These are phyloP conservation scores for Abrostola tripartita DNA, from an alignment of 2,888 invertebrate species.

Conservation along the genomic window DNA sequence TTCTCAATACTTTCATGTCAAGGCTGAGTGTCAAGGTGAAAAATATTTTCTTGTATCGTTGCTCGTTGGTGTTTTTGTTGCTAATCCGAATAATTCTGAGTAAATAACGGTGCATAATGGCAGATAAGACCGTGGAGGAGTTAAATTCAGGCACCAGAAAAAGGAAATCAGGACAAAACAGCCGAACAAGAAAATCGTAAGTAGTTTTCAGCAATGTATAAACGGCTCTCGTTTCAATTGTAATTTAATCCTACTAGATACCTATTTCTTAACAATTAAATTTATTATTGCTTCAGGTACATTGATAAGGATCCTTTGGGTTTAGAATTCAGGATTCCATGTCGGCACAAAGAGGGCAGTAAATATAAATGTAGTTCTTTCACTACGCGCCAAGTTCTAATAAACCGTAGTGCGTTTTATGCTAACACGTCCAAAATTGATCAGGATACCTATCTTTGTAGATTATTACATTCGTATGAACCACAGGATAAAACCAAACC, in stretches of 20 bases:
- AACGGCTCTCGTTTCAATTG: constrained; percentile 32
- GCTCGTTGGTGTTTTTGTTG: constrained; percentile 6
- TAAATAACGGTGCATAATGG: not conserved
- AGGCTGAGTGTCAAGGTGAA: too few relatives aligned
- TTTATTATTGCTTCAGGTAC: constrained; percentile 32
- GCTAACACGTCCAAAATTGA: constrained; percentile 22
- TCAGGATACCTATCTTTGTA: constrained; percentile 12
- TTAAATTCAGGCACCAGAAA: constrained; percentile 6
- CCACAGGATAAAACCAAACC: constrained; percentile 34
- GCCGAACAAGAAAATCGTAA: constrained; percentile 33
- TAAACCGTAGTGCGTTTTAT: constrained; percentile 11
- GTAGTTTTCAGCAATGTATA: constrained; percentile 34
- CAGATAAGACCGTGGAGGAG: not conserved
- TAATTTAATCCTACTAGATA: constrained; percentile 35
- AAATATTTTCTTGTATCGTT: constrained; percentile 8
- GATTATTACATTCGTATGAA: constrained; percentile 31
- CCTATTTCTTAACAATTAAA: constrained; percentile 33
- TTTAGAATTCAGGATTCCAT: constrained; percentile 23
- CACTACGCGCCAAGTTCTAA: constrained; percentile 26
- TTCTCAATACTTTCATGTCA: too few relatives aligned
- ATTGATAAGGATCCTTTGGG: constrained; percentile 29
- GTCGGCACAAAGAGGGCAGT: constrained; percentile 29
- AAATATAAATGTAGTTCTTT: constrained; percentile 30
- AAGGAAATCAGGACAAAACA: constrained; percentile 28
- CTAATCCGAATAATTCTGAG: constrained; percentile 5